Percentiles rank a stretch among this genome's conserved stretches.
phyloP scores from a whole-genome alignment of 2,797 vertebrate genomes.

The Champsocephalus esox region DNA sequence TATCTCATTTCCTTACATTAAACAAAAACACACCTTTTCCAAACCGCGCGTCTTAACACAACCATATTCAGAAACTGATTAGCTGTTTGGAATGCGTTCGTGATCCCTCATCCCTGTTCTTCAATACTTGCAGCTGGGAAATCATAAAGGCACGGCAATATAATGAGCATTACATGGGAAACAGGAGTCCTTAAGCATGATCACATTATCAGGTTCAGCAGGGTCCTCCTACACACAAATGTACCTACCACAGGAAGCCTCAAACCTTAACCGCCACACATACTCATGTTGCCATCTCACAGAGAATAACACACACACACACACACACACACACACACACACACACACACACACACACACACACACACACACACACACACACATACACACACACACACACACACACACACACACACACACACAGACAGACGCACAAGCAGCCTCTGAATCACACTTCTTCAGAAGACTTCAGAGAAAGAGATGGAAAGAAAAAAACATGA shows the following conservation, averaged over 20 bases:
- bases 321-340: background rate
- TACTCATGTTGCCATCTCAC: background rate
- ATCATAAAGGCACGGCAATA: slow-evolving; percentile 13
- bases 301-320: background rate
- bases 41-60: background rate
- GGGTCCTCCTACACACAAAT: background rate
- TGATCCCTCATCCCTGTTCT: background rate
- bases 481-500: slow-evolving; percentile 15
- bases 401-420: background rate
- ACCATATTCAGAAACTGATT: background rate
- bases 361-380: no score
- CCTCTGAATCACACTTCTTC: background rate
- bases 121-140: background rate
- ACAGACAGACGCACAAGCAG: no score
- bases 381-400: background rate
- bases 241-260: slow-evolving; percentile 21
- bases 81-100: slow-evolving; percentile 22
- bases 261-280: slow-evolving; percentile 1
- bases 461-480: slow-evolving; percentile 17
- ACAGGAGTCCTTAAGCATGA: background rate
- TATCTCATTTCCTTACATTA: slow-evolving; percentile 24
- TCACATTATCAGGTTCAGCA: slow-evolving; percentile 1
- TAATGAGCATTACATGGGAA: background rate
- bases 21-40: background rate
- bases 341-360: slow-evolving; percentile 5